phyloP scores from a whole-genome alignment of 2,888 invertebrate species.

The Eupithecia dodoneata region DNA sequence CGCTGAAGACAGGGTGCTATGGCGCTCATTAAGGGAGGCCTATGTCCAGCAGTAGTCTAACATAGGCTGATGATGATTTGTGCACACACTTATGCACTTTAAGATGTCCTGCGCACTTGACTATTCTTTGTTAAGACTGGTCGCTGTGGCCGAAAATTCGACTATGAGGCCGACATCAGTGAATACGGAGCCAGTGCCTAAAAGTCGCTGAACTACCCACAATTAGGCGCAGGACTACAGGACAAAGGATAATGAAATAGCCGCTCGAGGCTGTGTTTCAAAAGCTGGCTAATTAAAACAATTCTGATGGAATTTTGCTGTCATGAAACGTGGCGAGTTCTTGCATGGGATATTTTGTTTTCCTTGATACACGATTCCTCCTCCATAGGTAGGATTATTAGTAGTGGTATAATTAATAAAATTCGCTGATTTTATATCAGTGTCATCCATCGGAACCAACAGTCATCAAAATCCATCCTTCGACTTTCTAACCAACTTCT shows the following conservation, averaged over 20 bases:
- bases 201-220: slow-evolving; percentile 34
- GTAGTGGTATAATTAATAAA: not conserved
- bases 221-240: slow-evolving; percentile 30
- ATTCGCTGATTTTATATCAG: not conserved
- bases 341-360: not conserved
- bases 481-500: not conserved
- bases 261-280: slow-evolving; percentile 58
- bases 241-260: slow-evolving; percentile 60
- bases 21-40: too few species aligned
- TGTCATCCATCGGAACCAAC: not conserved
- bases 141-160: not conserved
- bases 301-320: slow-evolving; percentile 72
- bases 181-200: slow-evolving; percentile 3
- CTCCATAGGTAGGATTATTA: not conserved
- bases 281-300: slow-evolving; percentile 70
- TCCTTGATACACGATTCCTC: not conserved
- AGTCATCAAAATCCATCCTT: not conserved
- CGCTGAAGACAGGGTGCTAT: too few species aligned
- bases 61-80: too few species aligned
- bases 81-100: not conserved
- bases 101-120: not conserved
- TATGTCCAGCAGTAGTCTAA: too few species aligned
- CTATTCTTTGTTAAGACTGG: not conserved
- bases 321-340: slow-evolving; percentile 47
- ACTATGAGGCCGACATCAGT: not conserved